phyloP scores from a whole-genome alignment of 2,888 invertebrate genomes.

The Mythimna ferrago region DNA sequence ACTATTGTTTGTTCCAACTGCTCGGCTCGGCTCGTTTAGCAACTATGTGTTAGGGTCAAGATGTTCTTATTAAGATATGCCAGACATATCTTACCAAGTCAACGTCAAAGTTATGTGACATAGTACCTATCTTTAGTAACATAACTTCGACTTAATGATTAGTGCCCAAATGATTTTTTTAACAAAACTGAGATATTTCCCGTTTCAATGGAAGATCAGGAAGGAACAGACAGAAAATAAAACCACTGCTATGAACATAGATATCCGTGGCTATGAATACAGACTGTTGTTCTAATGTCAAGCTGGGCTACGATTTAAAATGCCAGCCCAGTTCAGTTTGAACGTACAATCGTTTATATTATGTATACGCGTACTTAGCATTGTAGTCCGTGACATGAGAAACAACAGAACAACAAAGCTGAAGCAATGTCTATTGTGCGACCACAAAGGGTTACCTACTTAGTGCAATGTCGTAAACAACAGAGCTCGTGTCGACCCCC shows the following conservation, averaged over 20 bases:
- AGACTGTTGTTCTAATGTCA: not conserved
- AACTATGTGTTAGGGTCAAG: not conserved
- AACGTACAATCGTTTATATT: constrained; percentile 15
- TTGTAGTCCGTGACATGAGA: constrained; percentile 57
- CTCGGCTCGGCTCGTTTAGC: not conserved
- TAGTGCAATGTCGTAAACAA: constrained; percentile 57
- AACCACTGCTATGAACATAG: not conserved
- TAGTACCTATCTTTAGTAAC: not conserved
- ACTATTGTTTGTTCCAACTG: constrained; percentile 10
- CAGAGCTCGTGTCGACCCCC: constrained; percentile 35
- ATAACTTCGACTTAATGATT: not conserved
- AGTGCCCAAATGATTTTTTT: not conserved
- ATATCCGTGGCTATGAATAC: not conserved
- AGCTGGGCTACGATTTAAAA: constrained; percentile 9
- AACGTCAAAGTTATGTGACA: too few relatives aligned
- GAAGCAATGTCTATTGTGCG: constrained; percentile 60
- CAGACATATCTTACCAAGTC: not conserved
- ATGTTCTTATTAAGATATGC: not conserved
- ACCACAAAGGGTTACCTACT: constrained; percentile 67
- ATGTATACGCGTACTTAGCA: constrained; percentile 15
- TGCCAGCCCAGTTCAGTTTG: constrained; percentile 6
- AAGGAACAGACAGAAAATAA: not conserved
- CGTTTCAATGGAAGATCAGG: not conserved
- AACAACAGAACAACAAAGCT: constrained; percentile 62
- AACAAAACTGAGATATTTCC: not conserved